Percentiles rank a stretch among this genome's conserved stretches.
Evolutionary conservation across 2,888 invertebrate genomes (phyloP).

Genomic region (Hylaea fasciaria): DNA sequence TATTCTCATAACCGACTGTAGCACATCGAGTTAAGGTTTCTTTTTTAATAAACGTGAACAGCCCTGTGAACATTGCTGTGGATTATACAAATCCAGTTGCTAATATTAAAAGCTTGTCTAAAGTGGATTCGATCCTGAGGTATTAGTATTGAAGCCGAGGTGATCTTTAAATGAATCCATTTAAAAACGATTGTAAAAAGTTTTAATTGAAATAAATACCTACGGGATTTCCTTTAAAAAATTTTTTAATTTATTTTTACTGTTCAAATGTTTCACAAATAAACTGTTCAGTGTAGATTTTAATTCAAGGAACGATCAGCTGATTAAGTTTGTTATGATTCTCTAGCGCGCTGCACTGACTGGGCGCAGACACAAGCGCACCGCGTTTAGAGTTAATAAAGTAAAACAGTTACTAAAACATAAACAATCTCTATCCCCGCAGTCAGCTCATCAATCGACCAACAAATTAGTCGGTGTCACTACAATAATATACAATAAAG

Average conservation of each 20-base stretch:
- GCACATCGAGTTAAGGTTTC: constrained; percentile 16
- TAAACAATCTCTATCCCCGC: constrained; percentile 77
- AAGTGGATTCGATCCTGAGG: constrained; percentile 56
- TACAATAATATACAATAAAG: constrained; percentile 83
- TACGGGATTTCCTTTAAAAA: too few species aligned
- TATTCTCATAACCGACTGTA: constrained; percentile 11
- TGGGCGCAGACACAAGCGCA: constrained; percentile 33
- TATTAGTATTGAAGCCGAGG: constrained; percentile 34
- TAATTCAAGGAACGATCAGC: constrained; percentile 4
- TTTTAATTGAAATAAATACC: too few species aligned
- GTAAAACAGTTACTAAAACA: constrained; percentile 63
- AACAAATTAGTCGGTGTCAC: constrained; percentile 84
- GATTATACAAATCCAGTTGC: constrained; percentile 73
- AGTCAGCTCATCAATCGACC: constrained; percentile 81
- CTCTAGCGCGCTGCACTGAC: constrained; percentile 2
- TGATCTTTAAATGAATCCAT: constrained; percentile 3
- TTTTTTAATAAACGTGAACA: constrained; percentile 13
- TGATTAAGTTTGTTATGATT: constrained; percentile 9
- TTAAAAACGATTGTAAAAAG: background rate
- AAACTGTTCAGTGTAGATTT: too few species aligned
- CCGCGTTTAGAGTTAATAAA: constrained; percentile 64
- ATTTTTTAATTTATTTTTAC: too few species aligned
- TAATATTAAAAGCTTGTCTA: constrained; percentile 71
- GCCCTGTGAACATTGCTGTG: constrained; percentile 45
- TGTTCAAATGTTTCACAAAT: too few species aligned